Percentiles rank a stretch among this genome's conserved stretches.
phyloP scores from a whole-genome alignment of 2,888 invertebrate species.

The Rhopalosiphum nymphaeae region DNA sequence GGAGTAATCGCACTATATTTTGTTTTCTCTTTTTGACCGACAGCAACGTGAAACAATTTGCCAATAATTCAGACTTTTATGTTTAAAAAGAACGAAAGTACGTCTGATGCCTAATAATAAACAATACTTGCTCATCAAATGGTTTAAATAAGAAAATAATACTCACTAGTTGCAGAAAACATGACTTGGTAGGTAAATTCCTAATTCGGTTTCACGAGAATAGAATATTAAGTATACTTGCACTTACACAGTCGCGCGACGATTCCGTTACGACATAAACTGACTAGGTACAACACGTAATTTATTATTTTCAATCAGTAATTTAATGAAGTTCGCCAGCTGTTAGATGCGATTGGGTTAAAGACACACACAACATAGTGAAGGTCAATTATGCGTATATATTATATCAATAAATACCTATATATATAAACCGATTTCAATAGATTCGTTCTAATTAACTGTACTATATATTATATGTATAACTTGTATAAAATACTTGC shows the following conservation, averaged over 20 bases:
- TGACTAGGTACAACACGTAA: neutral
- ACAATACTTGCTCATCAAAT: neutral
- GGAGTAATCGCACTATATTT: too few relatives aligned
- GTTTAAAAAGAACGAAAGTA: neutral
- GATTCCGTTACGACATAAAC: neutral
- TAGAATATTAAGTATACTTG: neutral
- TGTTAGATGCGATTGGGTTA: neutral
- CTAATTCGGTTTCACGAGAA: neutral
- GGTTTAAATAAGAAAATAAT: neutral
- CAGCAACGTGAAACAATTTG: neutral
- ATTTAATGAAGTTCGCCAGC: neutral
- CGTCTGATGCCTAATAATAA: neutral
- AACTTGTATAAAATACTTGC: neutral
- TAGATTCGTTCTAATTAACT: neutral
- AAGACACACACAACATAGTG: neutral
- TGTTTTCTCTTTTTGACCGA: too few relatives aligned
- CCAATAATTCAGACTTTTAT: neutral
- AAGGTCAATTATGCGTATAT: neutral
- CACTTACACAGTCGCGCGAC: neutral
- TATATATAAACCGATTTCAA: neutral
- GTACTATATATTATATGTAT: neutral
- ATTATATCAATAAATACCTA: neutral
- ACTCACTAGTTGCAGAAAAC: constrained; percentile 46
- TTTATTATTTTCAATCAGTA: neutral
- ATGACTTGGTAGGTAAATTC: neutral